Evolutionary conservation across 1,140 invertebrate genomes (phyloP).

Genomic region (Orchestia grillus): DNA sequence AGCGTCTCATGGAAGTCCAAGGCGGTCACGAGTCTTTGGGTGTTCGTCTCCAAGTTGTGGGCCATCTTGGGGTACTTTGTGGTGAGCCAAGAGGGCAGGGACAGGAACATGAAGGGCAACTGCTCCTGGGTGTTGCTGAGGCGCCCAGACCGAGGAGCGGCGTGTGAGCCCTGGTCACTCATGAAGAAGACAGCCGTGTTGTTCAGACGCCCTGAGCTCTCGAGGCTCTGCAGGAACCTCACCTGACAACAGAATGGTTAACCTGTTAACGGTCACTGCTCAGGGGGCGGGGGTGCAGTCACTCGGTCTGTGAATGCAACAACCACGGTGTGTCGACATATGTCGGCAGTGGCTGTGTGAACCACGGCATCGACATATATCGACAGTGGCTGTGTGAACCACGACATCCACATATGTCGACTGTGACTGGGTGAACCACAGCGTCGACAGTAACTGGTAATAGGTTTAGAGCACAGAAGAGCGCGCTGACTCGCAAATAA

Average conservation of each 20-base stretch:
- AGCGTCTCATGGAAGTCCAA: not conserved
- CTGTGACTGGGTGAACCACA: too few species aligned
- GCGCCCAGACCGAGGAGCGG: constrained; percentile 73
- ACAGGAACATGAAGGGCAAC: constrained; percentile 75
- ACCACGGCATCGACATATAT: too few species aligned
- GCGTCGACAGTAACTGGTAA: too few species aligned
- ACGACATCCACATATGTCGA: too few species aligned
- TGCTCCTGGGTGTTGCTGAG: constrained; percentile 76
- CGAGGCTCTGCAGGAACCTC: constrained; percentile 70
- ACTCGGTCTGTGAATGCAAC: too few species aligned
- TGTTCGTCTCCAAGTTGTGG: not conserved
- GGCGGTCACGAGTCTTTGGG: not conserved
- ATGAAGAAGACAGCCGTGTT: constrained; percentile 75
- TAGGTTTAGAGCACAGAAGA: too few species aligned
- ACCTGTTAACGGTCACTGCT: too few species aligned
- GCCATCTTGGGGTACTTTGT: constrained; percentile 68
- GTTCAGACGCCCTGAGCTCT: constrained; percentile 70
- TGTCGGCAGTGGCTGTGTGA: too few species aligned
- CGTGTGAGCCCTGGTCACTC: constrained; percentile 77
- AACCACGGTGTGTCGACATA: too few species aligned
- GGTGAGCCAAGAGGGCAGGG: constrained; percentile 73
- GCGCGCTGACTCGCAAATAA: too few species aligned
- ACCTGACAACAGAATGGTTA: constrained; percentile 40
- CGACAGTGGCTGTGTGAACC: too few species aligned
- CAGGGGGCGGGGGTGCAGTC: too few species aligned